Evolutionary conservation across 1,140 invertebrate species (phyloP).

Genomic region (Achatina immaculata): DNA sequence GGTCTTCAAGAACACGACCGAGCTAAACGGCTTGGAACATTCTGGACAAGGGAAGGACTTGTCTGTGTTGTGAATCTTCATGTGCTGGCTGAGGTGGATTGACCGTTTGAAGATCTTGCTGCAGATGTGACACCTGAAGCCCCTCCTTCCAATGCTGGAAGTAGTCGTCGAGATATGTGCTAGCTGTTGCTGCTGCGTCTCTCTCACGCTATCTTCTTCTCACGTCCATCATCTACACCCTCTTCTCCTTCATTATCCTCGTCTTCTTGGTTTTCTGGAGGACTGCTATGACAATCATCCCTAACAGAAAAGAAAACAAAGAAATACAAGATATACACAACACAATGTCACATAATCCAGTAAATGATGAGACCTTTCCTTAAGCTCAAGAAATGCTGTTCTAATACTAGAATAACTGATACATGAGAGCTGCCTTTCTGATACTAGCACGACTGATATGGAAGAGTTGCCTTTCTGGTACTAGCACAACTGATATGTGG

Average conservation of each 20-base stretch:
- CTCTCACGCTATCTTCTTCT: neutral
- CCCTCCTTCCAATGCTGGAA: conserved; percentile 31
- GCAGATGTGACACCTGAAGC: conserved; percentile 60
- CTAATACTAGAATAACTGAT: no score
- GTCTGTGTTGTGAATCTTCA: conserved; percentile 65
- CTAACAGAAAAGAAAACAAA: neutral
- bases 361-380: no score
- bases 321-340: neutral
- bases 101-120: conserved; percentile 66
- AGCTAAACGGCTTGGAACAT: conserved; percentile 64
- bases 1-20: conserved; percentile 65
- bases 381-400: no score
- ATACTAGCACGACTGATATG: no score
- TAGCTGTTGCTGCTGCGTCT: neutral
- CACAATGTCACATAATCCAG: neutral
- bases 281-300: neutral
- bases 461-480: no score
- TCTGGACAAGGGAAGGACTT: conserved; percentile 68
- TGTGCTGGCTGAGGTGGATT: conserved; percentile 68
- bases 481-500: no score
- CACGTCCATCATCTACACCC: conserved; percentile 38
- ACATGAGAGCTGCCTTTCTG: no score
- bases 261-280: neutral
- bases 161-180: neutral
- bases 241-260: conserved; percentile 26